phyloP scores from a whole-genome alignment of 2,113 vertebrate genomes.

The Pseudorectes ferrugineus region DNA sequence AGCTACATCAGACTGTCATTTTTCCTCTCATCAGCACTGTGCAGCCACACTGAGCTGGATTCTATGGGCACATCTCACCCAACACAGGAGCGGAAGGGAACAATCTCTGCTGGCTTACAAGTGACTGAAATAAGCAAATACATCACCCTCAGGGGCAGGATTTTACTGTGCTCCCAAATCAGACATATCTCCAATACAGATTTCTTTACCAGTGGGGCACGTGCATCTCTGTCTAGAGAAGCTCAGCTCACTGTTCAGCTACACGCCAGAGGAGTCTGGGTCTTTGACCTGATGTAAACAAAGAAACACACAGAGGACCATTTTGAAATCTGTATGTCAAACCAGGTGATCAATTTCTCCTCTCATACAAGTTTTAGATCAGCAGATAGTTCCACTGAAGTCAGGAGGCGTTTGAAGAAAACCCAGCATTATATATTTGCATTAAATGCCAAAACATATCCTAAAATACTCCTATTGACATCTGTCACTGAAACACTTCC shows the following conservation, averaged over 20 bases:
- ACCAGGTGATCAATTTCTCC: not conserved
- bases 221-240: not conserved
- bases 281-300: not conserved
- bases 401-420: not conserved
- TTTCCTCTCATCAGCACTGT: not conserved
- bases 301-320: not conserved
- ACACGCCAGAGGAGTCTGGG: not conserved
- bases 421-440: not conserved
- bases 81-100: not conserved
- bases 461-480: not conserved
- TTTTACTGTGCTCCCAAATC: not conserved
- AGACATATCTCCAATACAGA: not conserved
- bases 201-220: not conserved
- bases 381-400: slow-evolving; percentile 23
- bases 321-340: not conserved
- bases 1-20: not conserved
- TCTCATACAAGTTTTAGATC: not conserved
- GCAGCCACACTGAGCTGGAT: not conserved
- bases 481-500: not conserved
- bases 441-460: not conserved
- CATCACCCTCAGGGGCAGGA: not conserved
- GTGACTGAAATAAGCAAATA: not conserved
- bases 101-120: not conserved
- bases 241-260: not conserved
- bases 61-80: not conserved